Evolutionary conservation across 2,113 vertebrate species (phyloP), one percentile per base, ranked within the genome.

Genomic region (Gobius niger): DNA sequence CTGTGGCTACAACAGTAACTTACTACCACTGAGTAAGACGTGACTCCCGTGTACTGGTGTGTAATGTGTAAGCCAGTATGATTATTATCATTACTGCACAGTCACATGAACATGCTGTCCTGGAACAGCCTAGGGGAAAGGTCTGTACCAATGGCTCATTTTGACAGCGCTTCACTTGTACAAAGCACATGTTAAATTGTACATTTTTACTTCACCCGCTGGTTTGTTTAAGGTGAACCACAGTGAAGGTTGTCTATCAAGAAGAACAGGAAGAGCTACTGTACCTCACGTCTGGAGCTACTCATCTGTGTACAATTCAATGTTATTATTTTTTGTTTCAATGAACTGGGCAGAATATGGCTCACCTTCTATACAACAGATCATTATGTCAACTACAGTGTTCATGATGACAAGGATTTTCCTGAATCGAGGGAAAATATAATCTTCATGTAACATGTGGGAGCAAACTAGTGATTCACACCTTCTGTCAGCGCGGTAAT

Each of bases 321-420:
- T 66, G 42, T 69, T 76, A 74, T 75, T 1, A 53, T 75, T 69
- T 51, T 49, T 54, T 11, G 62, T 52, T 69, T 73, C 50, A 61
- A 13, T 72, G 18, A 54, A 24, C 12, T 16, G 12, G 49, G 68
- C 65, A 40, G 14, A 40, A 19, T 6, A 3, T 40, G 15, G 54
- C 9, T 14, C 54, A 24, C 5, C 11, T 34, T 14, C 19, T 40
- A 14, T 57, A 7, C 24, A 40, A 13, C 13, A 9, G 53, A 12
- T 9, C 42, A 42, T n/a, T 12, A 54, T 12, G 18, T 11, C 52
- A 10, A 9, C 50, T 52, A 9, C n/a, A 16, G 16, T 19, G 50
- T 9, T 52, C 50, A 52, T 18, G 15, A 51, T 2, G 6, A 52
- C 2, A 52, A 3, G n/a, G 7, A 62, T 44, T 56, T 40, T 56